Conservation (phyloP, 2,113 vertebrate species). For the Rhinoptilus africanus region DNA sequence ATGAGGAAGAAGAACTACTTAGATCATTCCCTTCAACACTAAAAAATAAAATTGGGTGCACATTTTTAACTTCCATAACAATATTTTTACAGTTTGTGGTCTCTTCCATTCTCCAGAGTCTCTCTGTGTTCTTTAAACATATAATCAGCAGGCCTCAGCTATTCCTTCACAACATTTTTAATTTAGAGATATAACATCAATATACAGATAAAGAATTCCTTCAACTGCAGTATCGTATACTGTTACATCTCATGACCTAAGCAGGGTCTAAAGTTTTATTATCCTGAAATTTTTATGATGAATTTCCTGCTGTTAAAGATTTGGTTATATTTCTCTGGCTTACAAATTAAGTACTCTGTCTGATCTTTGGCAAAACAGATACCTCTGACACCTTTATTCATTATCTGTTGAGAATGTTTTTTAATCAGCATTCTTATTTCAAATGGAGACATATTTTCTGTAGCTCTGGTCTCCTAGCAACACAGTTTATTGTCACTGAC, state of each 20-base stretch:
- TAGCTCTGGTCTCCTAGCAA: slow-evolving; percentile 32
- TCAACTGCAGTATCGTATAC: background rate
- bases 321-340: background rate
- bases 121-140: background rate
- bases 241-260: background rate
- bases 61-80: background rate
- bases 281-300: background rate
- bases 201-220: background rate
- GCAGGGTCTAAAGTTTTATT: background rate
- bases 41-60: background rate
- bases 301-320: background rate
- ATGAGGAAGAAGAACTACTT: background rate
- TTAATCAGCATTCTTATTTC: slow-evolving; percentile 13
- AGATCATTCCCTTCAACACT: background rate
- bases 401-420: background rate
- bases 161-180: background rate
- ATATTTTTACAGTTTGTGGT: background rate
- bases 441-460: background rate
- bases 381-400: background rate
- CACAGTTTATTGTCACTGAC: background rate
- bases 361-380: background rate
- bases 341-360: background rate
- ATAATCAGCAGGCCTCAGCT: background rate
- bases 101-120: background rate
- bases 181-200: background rate